Conservation (phyloP, 2,888 invertebrate genomes). For the Pristionchus maxplancki region DNA sequence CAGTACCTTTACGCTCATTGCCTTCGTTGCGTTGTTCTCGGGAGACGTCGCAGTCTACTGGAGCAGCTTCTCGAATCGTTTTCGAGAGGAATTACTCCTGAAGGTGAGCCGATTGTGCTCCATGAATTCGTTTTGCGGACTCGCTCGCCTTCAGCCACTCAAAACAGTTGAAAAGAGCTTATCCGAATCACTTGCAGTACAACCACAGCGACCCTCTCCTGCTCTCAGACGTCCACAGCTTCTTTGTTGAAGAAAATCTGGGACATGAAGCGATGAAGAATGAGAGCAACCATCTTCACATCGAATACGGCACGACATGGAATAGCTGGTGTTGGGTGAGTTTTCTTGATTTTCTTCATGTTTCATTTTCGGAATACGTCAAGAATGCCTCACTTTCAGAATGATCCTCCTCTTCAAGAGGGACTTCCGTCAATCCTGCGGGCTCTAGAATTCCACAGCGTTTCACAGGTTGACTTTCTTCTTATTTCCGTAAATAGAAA, state of each 20-base stretch:
- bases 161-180: no score
- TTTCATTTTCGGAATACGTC: no score
- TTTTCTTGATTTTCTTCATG: no score
- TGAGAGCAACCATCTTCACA: not conserved
- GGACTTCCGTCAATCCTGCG: not conserved
- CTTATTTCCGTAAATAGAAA: not conserved
- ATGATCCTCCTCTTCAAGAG: not conserved
- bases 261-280: not conserved
- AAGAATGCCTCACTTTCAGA: not conserved
- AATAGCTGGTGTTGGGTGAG: not conserved
- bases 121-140: no score
- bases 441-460: not conserved
- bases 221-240: not conserved
- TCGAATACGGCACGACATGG: not conserved
- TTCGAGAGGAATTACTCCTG: not conserved
- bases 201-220: not conserved
- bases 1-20: not conserved
- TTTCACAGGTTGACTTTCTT: conserved; percentile 9
- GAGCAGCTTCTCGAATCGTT: not conserved
- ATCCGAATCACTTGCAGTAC: not conserved
- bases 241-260: not conserved
- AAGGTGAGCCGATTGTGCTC: not conserved
- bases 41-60: not conserved
- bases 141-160: no score
- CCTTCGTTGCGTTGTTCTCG: not conserved